Conservation (phyloP, 1,140 invertebrate species). For the Drosophila baimaii region DNA sequence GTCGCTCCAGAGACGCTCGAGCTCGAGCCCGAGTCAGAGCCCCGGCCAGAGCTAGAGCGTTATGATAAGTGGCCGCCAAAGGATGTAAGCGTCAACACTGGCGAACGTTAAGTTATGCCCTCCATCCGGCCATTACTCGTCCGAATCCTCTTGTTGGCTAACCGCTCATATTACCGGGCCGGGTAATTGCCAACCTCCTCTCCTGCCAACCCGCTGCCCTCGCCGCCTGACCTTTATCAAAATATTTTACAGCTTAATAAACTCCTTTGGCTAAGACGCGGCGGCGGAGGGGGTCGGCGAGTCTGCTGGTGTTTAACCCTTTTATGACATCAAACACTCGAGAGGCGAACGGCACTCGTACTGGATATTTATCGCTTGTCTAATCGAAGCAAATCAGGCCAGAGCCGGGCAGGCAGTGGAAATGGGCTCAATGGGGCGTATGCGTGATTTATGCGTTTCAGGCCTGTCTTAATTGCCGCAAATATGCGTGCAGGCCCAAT, state of each 20-base stretch:
- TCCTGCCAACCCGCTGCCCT: background rate
- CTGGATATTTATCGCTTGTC: conserved; percentile 67
- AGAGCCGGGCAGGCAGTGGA: conserved; percentile 16
- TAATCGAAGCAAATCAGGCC: conserved; percentile 71
- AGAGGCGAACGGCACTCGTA: conserved; percentile 22
- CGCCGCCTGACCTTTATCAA: conserved; percentile 58
- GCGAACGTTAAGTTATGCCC: conserved; percentile 64
- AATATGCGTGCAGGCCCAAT: conserved; percentile 50
- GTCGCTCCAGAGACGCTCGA: conserved; percentile 38
- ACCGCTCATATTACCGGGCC: conserved; percentile 62
- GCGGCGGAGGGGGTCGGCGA: background rate
- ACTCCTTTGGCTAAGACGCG: conserved; percentile 20
- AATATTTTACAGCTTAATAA: conserved; percentile 65
- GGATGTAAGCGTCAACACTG: conserved; percentile 74
- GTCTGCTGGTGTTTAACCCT: conserved; percentile 52
- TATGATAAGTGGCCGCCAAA: conserved; percentile 72
- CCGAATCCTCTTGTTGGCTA: conserved; percentile 40
- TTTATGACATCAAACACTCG: conserved; percentile 52
- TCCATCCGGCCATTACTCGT: conserved; percentile 53
- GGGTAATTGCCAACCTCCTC: conserved; percentile 56
- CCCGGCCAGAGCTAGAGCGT: conserved; percentile 39
- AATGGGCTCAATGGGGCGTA: conserved; percentile 62
- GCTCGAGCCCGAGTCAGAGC: conserved; percentile 8
- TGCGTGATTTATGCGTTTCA: conserved; percentile 64
- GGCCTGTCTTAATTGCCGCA: conserved; percentile 63